Percentiles rank a stretch among this genome's conserved stretches.
phyloP scores from a whole-genome alignment of 2,888 invertebrate species.

The Drosophila pseudotakahashii region DNA sequence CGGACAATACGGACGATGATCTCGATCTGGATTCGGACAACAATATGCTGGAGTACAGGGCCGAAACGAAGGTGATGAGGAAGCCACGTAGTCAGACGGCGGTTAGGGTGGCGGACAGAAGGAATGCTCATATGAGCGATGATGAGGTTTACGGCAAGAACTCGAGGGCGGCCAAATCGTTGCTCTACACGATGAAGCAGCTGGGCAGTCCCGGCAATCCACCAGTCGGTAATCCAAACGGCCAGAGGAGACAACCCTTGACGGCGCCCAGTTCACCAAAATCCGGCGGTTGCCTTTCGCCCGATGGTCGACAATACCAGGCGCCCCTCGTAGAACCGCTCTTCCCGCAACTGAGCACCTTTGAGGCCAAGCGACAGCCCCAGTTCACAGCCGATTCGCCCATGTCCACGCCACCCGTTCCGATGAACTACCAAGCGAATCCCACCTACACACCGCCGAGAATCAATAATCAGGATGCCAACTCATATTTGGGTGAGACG shows the following conservation, averaged over 20 bases:
- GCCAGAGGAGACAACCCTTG: slow-evolving; percentile 14
- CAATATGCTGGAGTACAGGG: slow-evolving; percentile 87
- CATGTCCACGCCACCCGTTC: slow-evolving; percentile 2
- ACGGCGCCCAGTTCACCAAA: slow-evolving; percentile 65
- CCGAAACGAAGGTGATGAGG: slow-evolving; percentile 90
- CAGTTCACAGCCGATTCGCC: slow-evolving; percentile 48
- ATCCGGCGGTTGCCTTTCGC: slow-evolving; percentile 74
- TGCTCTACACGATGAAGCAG: slow-evolving; percentile 87
- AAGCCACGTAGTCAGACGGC: slow-evolving; percentile 90
- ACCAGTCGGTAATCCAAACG: background rate
- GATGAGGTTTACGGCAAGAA: slow-evolving; percentile 85
- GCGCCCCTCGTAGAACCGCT: slow-evolving; percentile 82
- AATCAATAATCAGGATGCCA: background rate
- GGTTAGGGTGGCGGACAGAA: slow-evolving; percentile 85
- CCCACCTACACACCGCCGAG: slow-evolving; percentile 44
- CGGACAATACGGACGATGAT: slow-evolving; percentile 79
- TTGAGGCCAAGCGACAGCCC: slow-evolving; percentile 76
- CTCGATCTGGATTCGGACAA: slow-evolving; percentile 83
- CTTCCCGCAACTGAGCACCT: slow-evolving; percentile 79
- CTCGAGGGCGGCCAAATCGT: slow-evolving; percentile 85
- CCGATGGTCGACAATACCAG: slow-evolving; percentile 82
- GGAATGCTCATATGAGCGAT: slow-evolving; percentile 81
- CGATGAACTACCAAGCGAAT: slow-evolving; percentile 38
- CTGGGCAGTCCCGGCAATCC: slow-evolving; percentile 56
- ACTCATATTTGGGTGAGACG: slow-evolving; percentile 66